A percentile compares a stretch with the other conserved stretches of the same genome.
phyloP scores from a whole-genome alignment of 2,888 invertebrate species.

The Peribatodes rhomboidaria region DNA sequence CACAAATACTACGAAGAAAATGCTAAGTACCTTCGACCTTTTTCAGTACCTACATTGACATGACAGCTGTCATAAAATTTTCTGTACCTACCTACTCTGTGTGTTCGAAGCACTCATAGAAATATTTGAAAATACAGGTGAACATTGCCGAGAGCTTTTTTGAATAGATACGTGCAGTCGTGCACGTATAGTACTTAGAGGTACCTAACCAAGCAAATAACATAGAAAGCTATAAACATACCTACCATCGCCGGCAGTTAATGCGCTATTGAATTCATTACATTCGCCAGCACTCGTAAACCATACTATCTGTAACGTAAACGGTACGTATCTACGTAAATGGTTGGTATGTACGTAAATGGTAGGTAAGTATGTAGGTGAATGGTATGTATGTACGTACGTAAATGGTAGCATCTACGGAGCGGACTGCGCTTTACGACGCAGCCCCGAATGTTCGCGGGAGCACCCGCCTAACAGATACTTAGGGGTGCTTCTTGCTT shows the following conservation, averaged over 20 bases:
- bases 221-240: not conserved
- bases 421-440: slow-evolving; percentile 38
- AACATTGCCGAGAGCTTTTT: no score
- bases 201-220: slow-evolving; percentile 3
- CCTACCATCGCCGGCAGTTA: slow-evolving; percentile 16
- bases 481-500: slow-evolving; percentile 18
- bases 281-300: slow-evolving; percentile 30
- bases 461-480: slow-evolving; percentile 32
- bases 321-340: slow-evolving; percentile 9
- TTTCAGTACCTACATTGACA: no score
- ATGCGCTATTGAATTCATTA: slow-evolving; percentile 36
- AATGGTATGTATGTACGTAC: slow-evolving; percentile 7
- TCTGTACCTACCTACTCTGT: no score
- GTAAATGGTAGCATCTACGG: slow-evolving; percentile 24
- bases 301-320: slow-evolving; percentile 13
- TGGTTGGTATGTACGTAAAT: slow-evolving; percentile 9
- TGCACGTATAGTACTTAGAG: no score
- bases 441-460: slow-evolving; percentile 33
- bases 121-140: no score
- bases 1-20: no score
- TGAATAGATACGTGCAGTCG: no score
- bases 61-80: no score
- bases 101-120: no score
- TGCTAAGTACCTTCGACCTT: no score
- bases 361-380: slow-evolving; percentile 18